Conservation (phyloP, 2,888 invertebrate genomes). For the Eupithecia subfuscata region DNA sequence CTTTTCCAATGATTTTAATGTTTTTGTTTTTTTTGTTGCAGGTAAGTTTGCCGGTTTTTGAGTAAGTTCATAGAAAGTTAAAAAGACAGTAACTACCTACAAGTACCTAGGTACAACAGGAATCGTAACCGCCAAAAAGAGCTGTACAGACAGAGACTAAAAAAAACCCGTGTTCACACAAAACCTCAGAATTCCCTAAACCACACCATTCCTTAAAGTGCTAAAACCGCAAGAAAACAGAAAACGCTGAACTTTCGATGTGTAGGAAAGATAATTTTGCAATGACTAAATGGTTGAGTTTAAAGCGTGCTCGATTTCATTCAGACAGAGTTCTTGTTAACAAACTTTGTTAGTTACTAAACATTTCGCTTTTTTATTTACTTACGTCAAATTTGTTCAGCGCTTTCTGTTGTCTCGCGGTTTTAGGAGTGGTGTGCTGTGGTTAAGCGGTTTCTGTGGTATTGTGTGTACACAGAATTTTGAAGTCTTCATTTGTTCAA, state of each 20-base stretch:
- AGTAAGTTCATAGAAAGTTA: neutral
- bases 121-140: neutral
- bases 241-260: neutral
- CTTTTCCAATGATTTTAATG: slow-evolving; percentile 24
- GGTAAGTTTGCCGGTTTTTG: slow-evolving; percentile 43
- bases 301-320: neutral
- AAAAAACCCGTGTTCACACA: neutral
- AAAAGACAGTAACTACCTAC: neutral
- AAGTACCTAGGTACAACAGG: neutral
- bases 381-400: no score
- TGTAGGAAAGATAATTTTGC: neutral
- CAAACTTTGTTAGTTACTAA: no score
- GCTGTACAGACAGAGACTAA: neutral
- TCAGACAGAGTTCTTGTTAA: neutral
- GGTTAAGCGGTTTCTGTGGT: no score
- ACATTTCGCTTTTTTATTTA: no score
- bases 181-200: neutral
- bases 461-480: no score
- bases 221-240: neutral
- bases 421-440: neutral
- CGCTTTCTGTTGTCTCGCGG: no score
- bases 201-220: neutral
- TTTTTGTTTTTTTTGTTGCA: slow-evolving; percentile 45
- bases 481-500: neutral
- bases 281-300: neutral